Base-by-base conservation (phyloP, 2,888 invertebrate species). In the Allophyes oxyacanthae region DNA sequence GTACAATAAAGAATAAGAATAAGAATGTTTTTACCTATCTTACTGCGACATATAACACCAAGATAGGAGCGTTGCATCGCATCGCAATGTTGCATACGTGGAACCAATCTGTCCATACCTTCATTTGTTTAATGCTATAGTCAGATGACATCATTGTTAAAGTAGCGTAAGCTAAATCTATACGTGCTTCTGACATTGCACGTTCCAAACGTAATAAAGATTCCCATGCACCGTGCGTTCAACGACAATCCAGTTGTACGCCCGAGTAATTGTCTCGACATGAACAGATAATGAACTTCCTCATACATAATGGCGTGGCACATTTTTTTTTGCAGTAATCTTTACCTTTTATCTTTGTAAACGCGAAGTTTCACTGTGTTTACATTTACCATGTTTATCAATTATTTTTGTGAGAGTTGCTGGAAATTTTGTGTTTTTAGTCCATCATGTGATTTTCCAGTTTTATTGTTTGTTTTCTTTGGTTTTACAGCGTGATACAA, bases 131-230 rank as follows among this genome's bases (percentile, higher is more conserved):
- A 1, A 1, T 8, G 7, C 8, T 36, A 6, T 2, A 25, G 0
- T 10, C 7, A 0, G 0, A 30, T 68, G 64, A 73, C 52, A 51
- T 59, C 56, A 73, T 33, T 6, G 6, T 11, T 6, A 36, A 41
- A 32, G 43, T 15, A 55, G 34, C 30, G 57, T 62, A 66, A 64
- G 50, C 53, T 70, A 61, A 43, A 44, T 30, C 8, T 64, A 37
- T 52, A 13, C 30, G 28, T 14, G 40, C 34, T 51, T 54, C 50
- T 38, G 56, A 41, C 53, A 66, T 63, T 44, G 44, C 57, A 52
- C 63, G 53, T 40, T 41, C 54, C 48, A 60, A 75, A 63, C 53
- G 55, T 61, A 66, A 66, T 75, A 72, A 72, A 61, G 72, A 60
- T 56, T 64, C 55, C 57, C 64, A 75, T 75, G 38, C 72, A 62